These are phyloP conservation scores for Polypterus bichir DNA, from an alignment of 2,113 vertebrate genomes.

Conservation along the genomic window DNA sequence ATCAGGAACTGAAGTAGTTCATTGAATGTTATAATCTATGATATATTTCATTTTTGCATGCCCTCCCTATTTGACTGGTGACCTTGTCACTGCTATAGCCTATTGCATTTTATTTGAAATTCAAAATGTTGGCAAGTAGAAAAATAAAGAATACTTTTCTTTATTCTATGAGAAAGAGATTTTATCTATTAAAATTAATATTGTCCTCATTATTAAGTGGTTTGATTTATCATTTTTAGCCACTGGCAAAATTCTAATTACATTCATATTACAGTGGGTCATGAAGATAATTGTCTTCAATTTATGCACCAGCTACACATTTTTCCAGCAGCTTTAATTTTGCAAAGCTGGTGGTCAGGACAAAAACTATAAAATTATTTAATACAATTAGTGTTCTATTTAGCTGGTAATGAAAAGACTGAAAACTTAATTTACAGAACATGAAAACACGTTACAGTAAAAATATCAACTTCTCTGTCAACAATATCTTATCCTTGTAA, in stretches of 20 bases:
- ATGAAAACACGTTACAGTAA: slow-evolving; percentile 24
- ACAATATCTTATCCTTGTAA: no score
- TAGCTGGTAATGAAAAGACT: slow-evolving; percentile 29
- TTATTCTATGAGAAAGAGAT: slow-evolving; percentile 30
- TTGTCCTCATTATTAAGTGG: slow-evolving; percentile 34
- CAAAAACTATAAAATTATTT: slow-evolving; percentile 26
- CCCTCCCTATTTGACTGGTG: not conserved
- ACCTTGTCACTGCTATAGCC: not conserved
- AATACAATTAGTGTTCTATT: slow-evolving; percentile 32
- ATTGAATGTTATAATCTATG: no score
- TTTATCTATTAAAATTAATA: slow-evolving; percentile 46
- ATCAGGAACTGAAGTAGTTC: no score
- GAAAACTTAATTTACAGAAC: slow-evolving; percentile 31
- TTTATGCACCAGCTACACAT: slow-evolving; percentile 40
- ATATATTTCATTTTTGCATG: no score
- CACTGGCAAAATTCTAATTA: slow-evolving; percentile 39
- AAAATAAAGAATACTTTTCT: slow-evolving; percentile 11
- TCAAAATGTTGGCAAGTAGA: slow-evolving; percentile 25
- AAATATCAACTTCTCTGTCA: no score
- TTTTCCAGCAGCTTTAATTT: slow-evolving; percentile 32
- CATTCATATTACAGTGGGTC: slow-evolving; percentile 36
- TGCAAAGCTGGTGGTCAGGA: slow-evolving; percentile 33
- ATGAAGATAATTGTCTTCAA: slow-evolving; percentile 41
- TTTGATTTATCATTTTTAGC: slow-evolving; percentile 42
- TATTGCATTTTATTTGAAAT: slow-evolving; percentile 35